phyloP scores from a whole-genome alignment of 2,888 invertebrate species.

The Caenorhabditis sp. region DNA sequence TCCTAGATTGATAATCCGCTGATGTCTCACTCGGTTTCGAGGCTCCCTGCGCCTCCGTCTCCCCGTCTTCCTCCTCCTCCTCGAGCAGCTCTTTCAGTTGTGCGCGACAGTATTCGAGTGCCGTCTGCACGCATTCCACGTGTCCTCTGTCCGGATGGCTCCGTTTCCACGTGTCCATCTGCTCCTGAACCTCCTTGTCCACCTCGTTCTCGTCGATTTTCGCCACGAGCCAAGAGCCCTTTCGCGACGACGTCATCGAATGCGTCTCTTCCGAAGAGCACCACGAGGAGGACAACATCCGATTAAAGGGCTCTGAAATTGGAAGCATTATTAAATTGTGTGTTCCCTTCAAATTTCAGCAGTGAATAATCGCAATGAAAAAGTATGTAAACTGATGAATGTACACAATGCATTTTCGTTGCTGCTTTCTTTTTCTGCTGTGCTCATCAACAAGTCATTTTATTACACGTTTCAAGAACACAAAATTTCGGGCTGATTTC shows the following conservation, averaged over 20 bases:
- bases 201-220: conserved; percentile 53
- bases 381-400: too few species aligned
- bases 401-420: too few species aligned
- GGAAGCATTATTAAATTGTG: too few species aligned
- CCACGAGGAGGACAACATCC: conserved; percentile 35
- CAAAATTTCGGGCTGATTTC: conserved; percentile 2
- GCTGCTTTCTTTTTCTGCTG: too few species aligned
- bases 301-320: too few species aligned
- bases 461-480: conserved; percentile 52
- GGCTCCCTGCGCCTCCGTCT: not conserved
- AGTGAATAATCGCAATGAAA: too few species aligned
- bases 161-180: conserved; percentile 41
- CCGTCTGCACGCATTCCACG: conserved; percentile 18
- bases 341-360: too few species aligned
- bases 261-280: conserved; percentile 29
- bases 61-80: conserved; percentile 7
- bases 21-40: conserved; percentile 31
- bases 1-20: too few species aligned
- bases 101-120: conserved; percentile 51
- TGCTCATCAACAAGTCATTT: conserved; percentile 34
- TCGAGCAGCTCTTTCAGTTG: conserved; percentile 55
- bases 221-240: conserved; percentile 45
- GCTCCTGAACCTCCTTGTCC: conserved; percentile 44
- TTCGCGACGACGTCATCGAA: conserved; percentile 17
- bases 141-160: not conserved